These are phyloP conservation scores for Chromis chromis DNA, from an alignment of 2,797 vertebrate species.

Conservation along the genomic window DNA sequence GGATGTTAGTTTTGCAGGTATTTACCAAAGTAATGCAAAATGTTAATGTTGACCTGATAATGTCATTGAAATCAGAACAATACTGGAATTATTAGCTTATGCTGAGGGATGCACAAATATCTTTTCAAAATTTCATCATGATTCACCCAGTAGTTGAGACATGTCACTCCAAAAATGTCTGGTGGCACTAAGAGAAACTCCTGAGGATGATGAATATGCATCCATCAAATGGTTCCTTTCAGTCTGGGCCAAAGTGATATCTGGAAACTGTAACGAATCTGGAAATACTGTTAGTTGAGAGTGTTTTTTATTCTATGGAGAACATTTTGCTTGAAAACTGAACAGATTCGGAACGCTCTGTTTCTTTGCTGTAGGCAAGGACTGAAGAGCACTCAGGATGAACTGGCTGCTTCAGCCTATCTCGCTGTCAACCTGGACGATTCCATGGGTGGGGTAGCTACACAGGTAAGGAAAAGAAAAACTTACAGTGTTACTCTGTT, in stretches of 20 bases:
- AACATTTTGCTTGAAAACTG: neutral
- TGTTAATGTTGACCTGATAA: no score
- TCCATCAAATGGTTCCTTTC: no score
- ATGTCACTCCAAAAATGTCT: no score
- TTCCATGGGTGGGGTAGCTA: constrained; percentile 78
- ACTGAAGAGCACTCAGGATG: constrained; percentile 75
- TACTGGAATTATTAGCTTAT: no score
- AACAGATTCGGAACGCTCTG: neutral
- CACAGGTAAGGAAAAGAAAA: constrained; percentile 75
- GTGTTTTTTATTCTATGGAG: neutral
- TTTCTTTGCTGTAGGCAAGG: constrained; percentile 81
- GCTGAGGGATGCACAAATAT: no score
- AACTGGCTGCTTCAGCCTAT: constrained; percentile 79
- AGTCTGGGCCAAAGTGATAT: neutral
- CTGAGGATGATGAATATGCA: no score
- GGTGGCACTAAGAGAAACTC: no score
- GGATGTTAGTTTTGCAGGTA: no score
- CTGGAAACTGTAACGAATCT: neutral
- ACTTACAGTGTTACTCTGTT: neutral
- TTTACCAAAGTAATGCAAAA: no score
- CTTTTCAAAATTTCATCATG: no score
- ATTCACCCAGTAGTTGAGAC: no score
- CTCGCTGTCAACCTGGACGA: constrained; percentile 81
- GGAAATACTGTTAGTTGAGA: neutral
- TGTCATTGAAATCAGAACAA: no score